Evolutionary conservation across 1,140 invertebrate genomes (phyloP), one percentile per base, ranked within the genome.

Genomic region (Ceratoteleas bidentatus): DNA sequence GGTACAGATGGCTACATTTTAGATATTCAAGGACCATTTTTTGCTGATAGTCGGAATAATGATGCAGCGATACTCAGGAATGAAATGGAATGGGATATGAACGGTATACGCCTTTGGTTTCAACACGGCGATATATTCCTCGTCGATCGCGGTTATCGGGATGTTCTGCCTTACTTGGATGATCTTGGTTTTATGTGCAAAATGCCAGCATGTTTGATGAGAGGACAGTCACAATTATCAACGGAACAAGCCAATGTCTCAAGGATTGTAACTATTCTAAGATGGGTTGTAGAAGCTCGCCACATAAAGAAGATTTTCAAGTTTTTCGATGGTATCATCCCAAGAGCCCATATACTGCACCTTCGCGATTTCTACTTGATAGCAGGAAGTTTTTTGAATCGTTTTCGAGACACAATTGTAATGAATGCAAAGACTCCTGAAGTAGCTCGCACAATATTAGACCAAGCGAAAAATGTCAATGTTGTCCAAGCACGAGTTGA

Each of bases 11-110:
- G 65, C 13, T 70, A 64, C 13, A 78, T 70, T 50, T 61, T 78
- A 16, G 65, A 70, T 50, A 70, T 78, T 34, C 52, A 60, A 14
- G 65, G 75, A 14, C 75, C 75, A n/a, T 78, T 70, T 34, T 78
- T 70, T 58, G 40, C 47, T 53, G 14, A 61, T 53, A 49, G 43
- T 24, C 50, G 52, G 11, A 78, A 78, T 33, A 78, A 78, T 52
- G 75, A 78, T 65, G 58, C 65, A n/a, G 14, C 16, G 15, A 69
- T 78, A 24, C 54, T 78, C 8, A 16, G 34, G 7, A 45, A 61
- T 70, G 45, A 66, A 64, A 49, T 72, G 10, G 0, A 66, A 72
- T 10, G 38, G 32, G 47, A 76, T 56, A 43, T 33, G 3, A 34
- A 66, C 9, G 6, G 47, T n/a, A 76, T 66, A 9, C 16, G 62